Evolutionary conservation across 2,113 vertebrate genomes (phyloP).

Genomic region (Upupa epops): DNA sequence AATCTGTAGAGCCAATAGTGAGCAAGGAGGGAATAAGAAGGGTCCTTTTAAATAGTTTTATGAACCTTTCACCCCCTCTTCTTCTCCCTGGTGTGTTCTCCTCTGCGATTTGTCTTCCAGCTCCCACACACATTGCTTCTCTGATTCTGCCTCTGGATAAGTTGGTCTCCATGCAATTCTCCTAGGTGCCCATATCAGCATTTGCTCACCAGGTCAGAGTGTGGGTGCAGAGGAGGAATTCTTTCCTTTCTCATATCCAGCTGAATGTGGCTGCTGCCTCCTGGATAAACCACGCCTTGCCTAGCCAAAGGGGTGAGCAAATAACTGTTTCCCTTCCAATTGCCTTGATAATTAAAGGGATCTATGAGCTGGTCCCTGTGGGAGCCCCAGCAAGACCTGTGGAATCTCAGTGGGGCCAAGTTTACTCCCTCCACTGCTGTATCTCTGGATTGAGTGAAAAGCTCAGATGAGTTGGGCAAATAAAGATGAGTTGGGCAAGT

Average conservation of each 20-base stretch:
- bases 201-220: constrained; percentile 4
- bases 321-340: background rate
- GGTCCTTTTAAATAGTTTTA: background rate
- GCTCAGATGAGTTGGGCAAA: background rate
- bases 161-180: background rate
- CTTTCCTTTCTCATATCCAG: background rate
- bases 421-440: background rate
- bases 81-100: background rate
- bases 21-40: background rate
- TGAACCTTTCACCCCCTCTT: background rate
- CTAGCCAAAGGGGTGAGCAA: background rate
- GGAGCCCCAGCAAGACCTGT: background rate
- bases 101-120: background rate
- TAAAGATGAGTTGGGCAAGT: background rate
- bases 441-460: background rate
- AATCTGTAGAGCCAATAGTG: background rate
- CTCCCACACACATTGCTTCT: constrained; percentile 14
- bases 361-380: background rate
- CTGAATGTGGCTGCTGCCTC: background rate
- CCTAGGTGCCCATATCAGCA: background rate
- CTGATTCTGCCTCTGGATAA: background rate
- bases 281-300: background rate
- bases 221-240: constrained; percentile 24
- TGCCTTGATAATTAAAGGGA: background rate
- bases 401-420: background rate